Evolutionary conservation across 64 coral and sea anemone genomes (phyloP).

Genomic region (Pocillopora verrucosa): DNA sequence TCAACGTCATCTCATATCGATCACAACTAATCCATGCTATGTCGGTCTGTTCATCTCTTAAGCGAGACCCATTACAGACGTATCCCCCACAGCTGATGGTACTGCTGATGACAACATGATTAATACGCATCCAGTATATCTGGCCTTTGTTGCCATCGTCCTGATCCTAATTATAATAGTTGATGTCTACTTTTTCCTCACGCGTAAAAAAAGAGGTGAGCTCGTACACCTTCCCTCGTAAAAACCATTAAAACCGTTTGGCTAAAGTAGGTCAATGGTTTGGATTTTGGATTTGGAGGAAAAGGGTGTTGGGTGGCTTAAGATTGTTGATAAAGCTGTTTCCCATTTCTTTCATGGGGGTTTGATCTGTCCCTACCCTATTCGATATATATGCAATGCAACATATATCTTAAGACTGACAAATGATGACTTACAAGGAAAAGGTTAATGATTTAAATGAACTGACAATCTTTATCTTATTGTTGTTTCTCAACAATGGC

Average conservation of each 20-base stretch:
- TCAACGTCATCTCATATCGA: background rate
- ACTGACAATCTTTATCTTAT: background rate
- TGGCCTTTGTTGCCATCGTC: constrained; percentile 39
- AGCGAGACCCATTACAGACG: background rate
- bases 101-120: background rate
- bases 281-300: too few relatives aligned
- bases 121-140: constrained; percentile 15
- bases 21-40: background rate
- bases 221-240: background rate
- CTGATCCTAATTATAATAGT: constrained; percentile 55
- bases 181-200: constrained; percentile 33
- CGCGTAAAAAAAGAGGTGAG: constrained; percentile 41
- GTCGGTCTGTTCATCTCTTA: background rate
- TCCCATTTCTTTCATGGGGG: too few relatives aligned
- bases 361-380: too few relatives aligned
- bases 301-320: too few relatives aligned
- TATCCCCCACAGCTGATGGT: background rate
- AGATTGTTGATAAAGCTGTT: too few relatives aligned
- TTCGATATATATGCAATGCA: too few relatives aligned
- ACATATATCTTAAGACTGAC: too few relatives aligned
- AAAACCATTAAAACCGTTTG: too few relatives aligned
- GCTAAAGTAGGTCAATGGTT: too few relatives aligned
- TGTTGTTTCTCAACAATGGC: background rate
- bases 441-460: too few relatives aligned
- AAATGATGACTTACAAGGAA: too few relatives aligned